Conservation (phyloP, 2,888 invertebrate genomes). For the Acleris literana region DNA sequence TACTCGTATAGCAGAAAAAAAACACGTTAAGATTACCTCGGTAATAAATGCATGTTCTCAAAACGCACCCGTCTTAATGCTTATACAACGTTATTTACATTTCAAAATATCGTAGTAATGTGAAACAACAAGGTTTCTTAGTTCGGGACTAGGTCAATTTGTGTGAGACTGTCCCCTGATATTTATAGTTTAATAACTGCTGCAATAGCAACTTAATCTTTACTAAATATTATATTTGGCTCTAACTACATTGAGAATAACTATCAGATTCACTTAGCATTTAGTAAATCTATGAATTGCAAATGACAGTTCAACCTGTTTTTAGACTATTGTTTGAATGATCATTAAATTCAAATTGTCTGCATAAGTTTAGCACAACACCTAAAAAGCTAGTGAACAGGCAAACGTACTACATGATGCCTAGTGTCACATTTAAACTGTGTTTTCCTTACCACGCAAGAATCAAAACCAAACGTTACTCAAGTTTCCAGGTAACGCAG, state of each 20-base stretch:
- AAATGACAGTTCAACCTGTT: background rate
- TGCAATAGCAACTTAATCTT: background rate
- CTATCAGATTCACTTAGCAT: background rate
- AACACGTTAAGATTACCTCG: no score
- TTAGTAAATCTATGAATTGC: background rate
- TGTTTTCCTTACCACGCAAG: slow-evolving; percentile 52
- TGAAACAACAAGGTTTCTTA: background rate
- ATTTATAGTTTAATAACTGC: background rate
- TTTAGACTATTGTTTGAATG: background rate
- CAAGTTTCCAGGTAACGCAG: slow-evolving; percentile 67
- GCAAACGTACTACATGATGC: background rate
- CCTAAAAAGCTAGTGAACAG: background rate
- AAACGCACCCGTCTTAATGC: background rate
- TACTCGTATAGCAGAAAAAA: no score
- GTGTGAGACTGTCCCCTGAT: no score
- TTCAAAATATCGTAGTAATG: background rate
- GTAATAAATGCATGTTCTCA: no score
- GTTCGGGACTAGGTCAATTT: no score
- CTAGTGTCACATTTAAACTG: slow-evolving; percentile 19
- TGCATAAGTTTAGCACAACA: background rate
- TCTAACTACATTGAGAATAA: background rate
- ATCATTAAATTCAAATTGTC: background rate
- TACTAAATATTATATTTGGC: background rate
- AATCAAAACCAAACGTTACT: slow-evolving; percentile 52
- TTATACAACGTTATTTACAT: background rate